These are phyloP conservation scores for Arctopsyche grandis DNA, from an alignment of 1,140 invertebrate genomes.

Conservation along the genomic window DNA sequence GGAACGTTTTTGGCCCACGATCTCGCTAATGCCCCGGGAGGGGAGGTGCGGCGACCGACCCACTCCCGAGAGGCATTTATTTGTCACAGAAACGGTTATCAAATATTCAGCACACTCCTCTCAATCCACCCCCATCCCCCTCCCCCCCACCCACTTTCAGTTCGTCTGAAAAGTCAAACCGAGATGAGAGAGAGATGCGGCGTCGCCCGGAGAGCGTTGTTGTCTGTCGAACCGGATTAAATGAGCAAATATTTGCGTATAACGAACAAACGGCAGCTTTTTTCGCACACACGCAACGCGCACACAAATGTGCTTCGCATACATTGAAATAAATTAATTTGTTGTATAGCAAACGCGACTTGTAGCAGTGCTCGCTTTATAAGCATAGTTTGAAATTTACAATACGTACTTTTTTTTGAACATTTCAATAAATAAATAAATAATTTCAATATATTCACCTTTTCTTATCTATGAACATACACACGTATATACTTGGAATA, in stretches of 20 bases:
- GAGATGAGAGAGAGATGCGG: not conserved
- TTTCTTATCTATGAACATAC: too few relatives aligned
- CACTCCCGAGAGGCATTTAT: constrained; percentile 52
- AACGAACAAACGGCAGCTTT: constrained; percentile 28
- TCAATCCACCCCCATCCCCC: not conserved
- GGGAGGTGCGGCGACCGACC: not conserved
- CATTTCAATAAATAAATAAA: too few relatives aligned
- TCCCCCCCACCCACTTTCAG: not conserved
- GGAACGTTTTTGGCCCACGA: too few relatives aligned
- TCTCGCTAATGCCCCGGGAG: too few relatives aligned
- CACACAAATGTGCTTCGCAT: too few relatives aligned
- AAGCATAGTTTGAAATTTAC: too few relatives aligned
- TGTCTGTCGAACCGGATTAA: constrained; percentile 38
- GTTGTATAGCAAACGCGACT: too few relatives aligned
- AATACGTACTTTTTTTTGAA: too few relatives aligned
- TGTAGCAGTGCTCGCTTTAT: too few relatives aligned
- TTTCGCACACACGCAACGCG: not conserved
- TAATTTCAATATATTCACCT: too few relatives aligned
- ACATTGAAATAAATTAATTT: too few relatives aligned
- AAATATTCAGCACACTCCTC: constrained; percentile 51
- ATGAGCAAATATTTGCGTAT: constrained; percentile 40
- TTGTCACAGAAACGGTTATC: constrained; percentile 56
- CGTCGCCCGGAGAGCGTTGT: not conserved
- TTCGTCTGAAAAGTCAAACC: constrained; percentile 6
- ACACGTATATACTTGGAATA: too few relatives aligned